phyloP scores from a whole-genome alignment of 2,797 vertebrate species.

The Sebastes vulpes region DNA sequence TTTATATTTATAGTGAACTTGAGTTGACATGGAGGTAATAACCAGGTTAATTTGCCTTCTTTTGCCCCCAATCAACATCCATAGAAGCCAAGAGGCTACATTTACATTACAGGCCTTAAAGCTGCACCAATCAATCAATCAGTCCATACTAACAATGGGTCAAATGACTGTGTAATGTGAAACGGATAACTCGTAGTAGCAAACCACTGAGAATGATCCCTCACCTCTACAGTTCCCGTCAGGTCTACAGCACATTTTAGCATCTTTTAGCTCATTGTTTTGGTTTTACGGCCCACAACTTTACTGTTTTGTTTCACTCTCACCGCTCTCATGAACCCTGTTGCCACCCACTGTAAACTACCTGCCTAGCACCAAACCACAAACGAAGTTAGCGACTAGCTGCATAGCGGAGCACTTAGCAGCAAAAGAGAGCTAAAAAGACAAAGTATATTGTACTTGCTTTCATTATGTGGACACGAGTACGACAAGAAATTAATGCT shows the following conservation, averaged over 20 bases:
- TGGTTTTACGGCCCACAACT: neutral
- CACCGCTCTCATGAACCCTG: neutral
- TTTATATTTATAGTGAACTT: conserved; percentile 10
- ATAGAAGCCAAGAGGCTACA: neutral
- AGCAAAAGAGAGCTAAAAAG: neutral
- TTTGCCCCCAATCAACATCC: neutral
- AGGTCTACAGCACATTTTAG: neutral
- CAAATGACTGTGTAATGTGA: neutral
- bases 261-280: neutral
- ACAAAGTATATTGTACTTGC: neutral
- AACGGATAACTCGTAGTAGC: neutral
- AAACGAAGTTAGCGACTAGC: neutral
- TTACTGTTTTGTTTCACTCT: neutral
- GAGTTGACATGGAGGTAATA: neutral
- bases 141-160: neutral
- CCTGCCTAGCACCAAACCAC: neutral
- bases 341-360: neutral
- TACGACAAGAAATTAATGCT: neutral
- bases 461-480: neutral
- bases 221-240: neutral
- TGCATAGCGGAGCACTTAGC: neutral
- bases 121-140: neutral
- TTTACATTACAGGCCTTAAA: neutral
- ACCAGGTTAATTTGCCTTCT: neutral
- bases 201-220: neutral